phyloP scores from a whole-genome alignment of 2,888 invertebrate genomes.

The Noctua fimbriata region DNA sequence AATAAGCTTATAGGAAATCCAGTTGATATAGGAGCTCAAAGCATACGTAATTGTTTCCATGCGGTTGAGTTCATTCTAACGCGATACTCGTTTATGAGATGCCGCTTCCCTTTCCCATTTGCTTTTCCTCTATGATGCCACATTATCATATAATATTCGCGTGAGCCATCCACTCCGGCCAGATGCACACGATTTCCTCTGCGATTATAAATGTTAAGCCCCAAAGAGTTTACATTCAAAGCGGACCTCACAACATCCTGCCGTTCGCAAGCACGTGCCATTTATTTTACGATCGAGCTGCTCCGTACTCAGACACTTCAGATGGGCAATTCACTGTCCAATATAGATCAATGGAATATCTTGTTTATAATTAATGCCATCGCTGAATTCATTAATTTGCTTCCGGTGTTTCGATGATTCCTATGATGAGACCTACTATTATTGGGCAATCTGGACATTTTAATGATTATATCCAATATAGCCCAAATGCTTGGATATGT shows the following conservation, averaged over 20 bases:
- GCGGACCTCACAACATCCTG: constrained; percentile 81
- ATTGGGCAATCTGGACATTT: background rate
- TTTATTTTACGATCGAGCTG: constrained; percentile 78
- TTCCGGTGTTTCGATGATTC: constrained; percentile 29
- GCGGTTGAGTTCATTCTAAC: constrained; percentile 68
- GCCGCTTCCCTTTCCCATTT: constrained; percentile 81
- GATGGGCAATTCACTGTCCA: constrained; percentile 60
- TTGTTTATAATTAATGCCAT: constrained; percentile 50
- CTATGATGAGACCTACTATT: background rate
- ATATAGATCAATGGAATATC: constrained; percentile 65
- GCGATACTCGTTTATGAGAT: constrained; percentile 74
- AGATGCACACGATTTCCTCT: constrained; percentile 83
- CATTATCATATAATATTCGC: constrained; percentile 71
- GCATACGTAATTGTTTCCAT: constrained; percentile 69
- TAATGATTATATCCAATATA: background rate
- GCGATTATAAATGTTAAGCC: constrained; percentile 75
- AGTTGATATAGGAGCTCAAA: constrained; percentile 47
- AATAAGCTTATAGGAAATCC: background rate
- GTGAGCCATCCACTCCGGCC: constrained; percentile 71
- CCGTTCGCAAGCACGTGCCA: constrained; percentile 81
- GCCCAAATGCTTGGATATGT: background rate
- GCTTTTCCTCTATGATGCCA: constrained; percentile 76
- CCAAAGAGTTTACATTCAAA: constrained; percentile 79
- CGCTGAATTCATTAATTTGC: constrained; percentile 29
- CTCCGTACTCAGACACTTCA: constrained; percentile 63